phyloP scores from a whole-genome alignment of 2,888 invertebrate species.

The Diaphora mendica region DNA sequence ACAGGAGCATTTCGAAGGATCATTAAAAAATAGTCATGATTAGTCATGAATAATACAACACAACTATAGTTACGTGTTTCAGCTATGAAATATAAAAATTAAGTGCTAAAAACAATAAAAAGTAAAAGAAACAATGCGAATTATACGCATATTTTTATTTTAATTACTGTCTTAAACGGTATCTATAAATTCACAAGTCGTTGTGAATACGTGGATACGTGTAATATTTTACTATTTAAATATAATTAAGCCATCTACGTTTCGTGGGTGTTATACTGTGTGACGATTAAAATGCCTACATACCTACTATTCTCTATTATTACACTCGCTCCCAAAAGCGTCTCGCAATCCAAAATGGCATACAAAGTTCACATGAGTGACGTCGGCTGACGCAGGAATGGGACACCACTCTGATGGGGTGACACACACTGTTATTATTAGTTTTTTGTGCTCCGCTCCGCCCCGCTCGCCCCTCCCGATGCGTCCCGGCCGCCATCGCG shows the following conservation, averaged over 20 bases:
- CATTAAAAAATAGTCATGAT: no score
- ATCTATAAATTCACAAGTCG: slow-evolving; percentile 9
- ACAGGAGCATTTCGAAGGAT: background rate
- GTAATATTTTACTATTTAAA: slow-evolving; percentile 17
- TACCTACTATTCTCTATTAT: slow-evolving; percentile 50
- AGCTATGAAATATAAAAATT: background rate
- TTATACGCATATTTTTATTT: background rate
- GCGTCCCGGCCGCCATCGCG: slow-evolving; percentile 78
- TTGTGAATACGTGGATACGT: slow-evolving; percentile 1
- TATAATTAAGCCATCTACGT: slow-evolving; percentile 22
- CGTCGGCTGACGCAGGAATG: slow-evolving; percentile 72
- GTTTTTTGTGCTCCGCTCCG: slow-evolving; percentile 82
- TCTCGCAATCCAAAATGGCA: slow-evolving; percentile 72
- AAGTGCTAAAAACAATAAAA: background rate
- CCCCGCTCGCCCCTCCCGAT: slow-evolving; percentile 65
- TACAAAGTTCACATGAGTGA: slow-evolving; percentile 70
- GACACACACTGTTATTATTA: slow-evolving; percentile 84
- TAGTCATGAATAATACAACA: background rate
- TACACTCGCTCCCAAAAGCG: slow-evolving; percentile 49
- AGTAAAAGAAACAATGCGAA: background rate
- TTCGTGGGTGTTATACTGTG: slow-evolving; percentile 19
- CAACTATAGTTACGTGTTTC: background rate
- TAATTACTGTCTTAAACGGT: background rate
- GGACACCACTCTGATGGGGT: slow-evolving; percentile 79
- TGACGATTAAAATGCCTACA: slow-evolving; percentile 26